These are phyloP conservation scores for Trematocara macrostoma DNA, from an alignment of 2,113 vertebrate genomes.

Conservation along the genomic window DNA sequence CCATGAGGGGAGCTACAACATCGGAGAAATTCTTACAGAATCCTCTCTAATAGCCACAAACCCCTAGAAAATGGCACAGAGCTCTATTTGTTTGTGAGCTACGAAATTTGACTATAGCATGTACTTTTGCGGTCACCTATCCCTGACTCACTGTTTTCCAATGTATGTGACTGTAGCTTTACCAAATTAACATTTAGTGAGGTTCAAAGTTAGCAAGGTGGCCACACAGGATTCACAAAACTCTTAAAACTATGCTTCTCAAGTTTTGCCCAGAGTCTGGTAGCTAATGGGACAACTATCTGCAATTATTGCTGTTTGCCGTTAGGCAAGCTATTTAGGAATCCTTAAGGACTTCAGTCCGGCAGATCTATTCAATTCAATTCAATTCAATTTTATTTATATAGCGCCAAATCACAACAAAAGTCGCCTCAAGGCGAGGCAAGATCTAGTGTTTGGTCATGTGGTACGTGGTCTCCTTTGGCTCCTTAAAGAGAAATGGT, in stretches of 20 bases:
- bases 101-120: neutral
- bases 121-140: fast-evolving
- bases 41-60: neutral
- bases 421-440: no score
- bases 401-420: no score
- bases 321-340: neutral
- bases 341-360: neutral
- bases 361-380: neutral
- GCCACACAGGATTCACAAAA: neutral
- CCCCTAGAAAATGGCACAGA: neutral
- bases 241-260: neutral
- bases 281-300: neutral
- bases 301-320: neutral
- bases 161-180: neutral
- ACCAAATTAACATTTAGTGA: neutral
- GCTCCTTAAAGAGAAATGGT: neutral
- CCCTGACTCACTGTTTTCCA: neutral
- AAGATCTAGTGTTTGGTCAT: neutral
- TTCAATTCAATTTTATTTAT: no score
- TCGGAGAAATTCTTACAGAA: neutral
- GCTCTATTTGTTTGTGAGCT: neutral
- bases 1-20: neutral
- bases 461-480: neutral
- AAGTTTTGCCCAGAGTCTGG: neutral
- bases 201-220: neutral